Evolutionary conservation across 2,113 vertebrate species (phyloP).

Genomic region (Leptodactylus fuscus): DNA sequence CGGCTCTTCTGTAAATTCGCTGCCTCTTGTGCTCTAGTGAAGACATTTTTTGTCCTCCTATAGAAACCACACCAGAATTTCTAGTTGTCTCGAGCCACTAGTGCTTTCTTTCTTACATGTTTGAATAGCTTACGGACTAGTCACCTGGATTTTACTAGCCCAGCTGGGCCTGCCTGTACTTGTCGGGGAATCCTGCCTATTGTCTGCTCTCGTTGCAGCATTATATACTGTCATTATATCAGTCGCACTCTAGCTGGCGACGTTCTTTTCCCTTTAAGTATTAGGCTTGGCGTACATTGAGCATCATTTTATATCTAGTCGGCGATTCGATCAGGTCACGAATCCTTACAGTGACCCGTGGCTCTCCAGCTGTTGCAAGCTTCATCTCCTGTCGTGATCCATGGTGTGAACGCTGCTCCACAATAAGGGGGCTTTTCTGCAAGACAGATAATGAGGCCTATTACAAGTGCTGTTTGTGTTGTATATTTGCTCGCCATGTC

Average conservation of each 20-base stretch:
- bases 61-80: conserved; percentile 1
- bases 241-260: not conserved
- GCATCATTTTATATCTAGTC: not conserved
- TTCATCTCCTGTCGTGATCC: not conserved
- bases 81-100: not conserved
- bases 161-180: not conserved
- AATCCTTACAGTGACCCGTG: no score
- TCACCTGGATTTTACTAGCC: not conserved
- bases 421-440: not conserved
- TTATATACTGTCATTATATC: not conserved
- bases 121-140: not conserved
- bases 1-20: not conserved
- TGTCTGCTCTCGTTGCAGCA: not conserved
- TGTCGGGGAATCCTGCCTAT: not conserved
- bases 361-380: not conserved
- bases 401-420: not conserved
- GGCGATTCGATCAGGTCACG: no score
- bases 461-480: not conserved
- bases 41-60: not conserved
- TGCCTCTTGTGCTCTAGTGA: not conserved
- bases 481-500: not conserved
- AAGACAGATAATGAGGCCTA: not conserved
- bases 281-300: not conserved
- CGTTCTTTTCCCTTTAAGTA: not conserved
- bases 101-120: not conserved